Evolutionary conservation across 2,797 vertebrate species (phyloP), one percentile per base, ranked within the genome.

Genomic region (Apogon hyalosoma): DNA sequence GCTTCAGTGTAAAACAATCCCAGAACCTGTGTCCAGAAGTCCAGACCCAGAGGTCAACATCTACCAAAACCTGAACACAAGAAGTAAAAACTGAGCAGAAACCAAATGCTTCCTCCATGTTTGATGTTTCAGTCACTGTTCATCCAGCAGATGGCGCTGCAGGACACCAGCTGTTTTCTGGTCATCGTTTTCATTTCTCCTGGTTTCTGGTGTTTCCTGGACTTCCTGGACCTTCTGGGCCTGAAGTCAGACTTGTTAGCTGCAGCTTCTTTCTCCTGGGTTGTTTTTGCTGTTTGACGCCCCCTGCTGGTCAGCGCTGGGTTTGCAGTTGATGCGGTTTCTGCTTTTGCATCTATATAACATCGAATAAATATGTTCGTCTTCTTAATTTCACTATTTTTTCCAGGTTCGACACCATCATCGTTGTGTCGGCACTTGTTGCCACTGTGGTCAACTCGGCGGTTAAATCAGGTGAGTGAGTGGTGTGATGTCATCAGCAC

Each of bases 341-440:
- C 24, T 39, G 52, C 16, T 71, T 45, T 28, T 63, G 53, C 49
- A 0, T 18, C 61, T 5, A 15, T 52, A 40, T 8, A 1, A 38
- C 33, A 50, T n/a, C 10, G 63, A 0, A 57, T n/a, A n/a, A n/a
- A n/a, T n/a, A n/a, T 1, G 6, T n/a, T 4, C 24, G 4, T 16
- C 9, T 21, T 6, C 19, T 18, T 6, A 51, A 6, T 11, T 14
- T 31, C 38, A 24, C 14, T 19, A 18, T 49, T 4, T 54, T 15
- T 15, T 67, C 33, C 88, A 98, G 97, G 97, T 99, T 98, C 85
- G 96, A 98, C 83, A 95, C 92, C 0, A 81, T 96, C 82, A 96
- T 98, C 76, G 93, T 99, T 58, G 12, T 97, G 12, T 92, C 95
- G 58, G 97, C 96, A 14, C 88, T 98, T 60, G 69, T 96, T 75